Evolutionary conservation across 2,113 vertebrate genomes (phyloP).

Genomic region (Brachionichthys hirsutus): DNA sequence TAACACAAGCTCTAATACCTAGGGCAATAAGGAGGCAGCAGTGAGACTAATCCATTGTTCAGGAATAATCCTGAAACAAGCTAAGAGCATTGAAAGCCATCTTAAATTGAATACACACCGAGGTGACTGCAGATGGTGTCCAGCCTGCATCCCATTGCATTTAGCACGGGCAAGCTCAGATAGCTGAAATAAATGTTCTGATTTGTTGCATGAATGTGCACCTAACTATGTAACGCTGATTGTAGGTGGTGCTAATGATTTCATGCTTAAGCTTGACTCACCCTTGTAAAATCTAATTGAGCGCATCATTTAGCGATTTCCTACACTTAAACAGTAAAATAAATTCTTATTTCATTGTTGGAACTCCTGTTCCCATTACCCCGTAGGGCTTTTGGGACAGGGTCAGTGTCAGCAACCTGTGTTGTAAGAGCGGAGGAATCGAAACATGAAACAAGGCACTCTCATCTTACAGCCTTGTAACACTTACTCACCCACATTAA

Average conservation of each 20-base stretch:
- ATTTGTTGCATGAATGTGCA: no score
- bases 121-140: not conserved
- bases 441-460: not conserved
- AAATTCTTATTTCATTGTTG: slow-evolving; percentile 9
- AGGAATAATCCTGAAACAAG: not conserved
- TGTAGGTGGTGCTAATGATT: no score
- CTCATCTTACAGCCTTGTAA: not conserved
- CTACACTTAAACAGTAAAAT: slow-evolving; percentile 2
- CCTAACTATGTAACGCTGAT: no score
- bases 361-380: slow-evolving; percentile 17
- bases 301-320: no score
- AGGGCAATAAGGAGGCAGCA: no score
- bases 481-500: not conserved
- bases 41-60: no score
- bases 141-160: not conserved
- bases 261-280: no score
- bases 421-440: not conserved
- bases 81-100: not conserved
- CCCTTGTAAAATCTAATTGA: no score
- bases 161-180: not conserved
- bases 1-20: no score
- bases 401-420: slow-evolving; percentile 27
- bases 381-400: slow-evolving; percentile 18
- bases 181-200: no score
- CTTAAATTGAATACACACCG: not conserved